These are phyloP conservation scores for Morone saxatilis DNA, from an alignment of 2,113 vertebrate species.

Conservation along the genomic window DNA sequence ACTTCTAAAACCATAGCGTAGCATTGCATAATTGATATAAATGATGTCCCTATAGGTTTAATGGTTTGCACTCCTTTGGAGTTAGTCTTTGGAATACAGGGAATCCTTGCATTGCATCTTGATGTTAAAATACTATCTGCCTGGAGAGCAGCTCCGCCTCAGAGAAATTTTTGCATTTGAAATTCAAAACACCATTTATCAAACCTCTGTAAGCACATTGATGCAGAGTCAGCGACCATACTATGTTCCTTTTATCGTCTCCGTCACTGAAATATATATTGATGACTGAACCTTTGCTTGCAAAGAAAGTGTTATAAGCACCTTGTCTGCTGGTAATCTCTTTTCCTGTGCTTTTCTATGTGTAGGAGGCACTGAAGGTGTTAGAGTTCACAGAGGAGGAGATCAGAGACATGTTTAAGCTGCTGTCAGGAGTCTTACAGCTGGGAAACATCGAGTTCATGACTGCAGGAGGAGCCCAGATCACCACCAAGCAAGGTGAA, in stretches of 20 bases:
- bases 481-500: slow-evolving; percentile 91
- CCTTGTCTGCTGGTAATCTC: neutral
- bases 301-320: neutral
- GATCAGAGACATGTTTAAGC: slow-evolving; percentile 92
- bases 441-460: slow-evolving; percentile 94
- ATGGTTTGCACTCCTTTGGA: neutral
- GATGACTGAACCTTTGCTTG: neutral
- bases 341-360: neutral
- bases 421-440: slow-evolving; percentile 92
- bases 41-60: neutral
- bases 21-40: too few species aligned
- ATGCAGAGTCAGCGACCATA: neutral
- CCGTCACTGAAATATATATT: neutral
- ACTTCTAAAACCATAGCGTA: too few species aligned
- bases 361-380: slow-evolving; percentile 91
- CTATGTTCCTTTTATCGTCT: neutral
- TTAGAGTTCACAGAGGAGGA: slow-evolving; percentile 91
- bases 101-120: neutral
- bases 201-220: neutral
- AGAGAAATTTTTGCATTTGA: neutral
- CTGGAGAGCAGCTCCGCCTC: neutral
- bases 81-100: neutral
- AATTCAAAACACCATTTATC: neutral
- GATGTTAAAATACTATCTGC: neutral
- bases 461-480: slow-evolving; percentile 93